These are phyloP conservation scores for Psix sp. DNA, from an alignment of 1,140 invertebrate genomes.

Conservation along the genomic window DNA sequence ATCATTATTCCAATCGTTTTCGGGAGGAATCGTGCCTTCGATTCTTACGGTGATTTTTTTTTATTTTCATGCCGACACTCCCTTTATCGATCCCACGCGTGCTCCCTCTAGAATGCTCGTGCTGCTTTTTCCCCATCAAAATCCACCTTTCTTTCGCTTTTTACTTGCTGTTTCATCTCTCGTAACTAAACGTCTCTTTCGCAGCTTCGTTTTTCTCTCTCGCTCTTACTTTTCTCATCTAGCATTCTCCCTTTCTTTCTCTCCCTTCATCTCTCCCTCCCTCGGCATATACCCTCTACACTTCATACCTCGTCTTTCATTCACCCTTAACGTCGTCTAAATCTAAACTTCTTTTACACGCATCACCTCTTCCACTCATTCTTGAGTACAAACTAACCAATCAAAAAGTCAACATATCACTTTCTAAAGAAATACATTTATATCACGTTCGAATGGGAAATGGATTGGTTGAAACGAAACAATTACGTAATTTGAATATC, in stretches of 20 bases:
- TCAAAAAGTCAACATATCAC: slow-evolving; percentile 59
- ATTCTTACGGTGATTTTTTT: slow-evolving; percentile 58
- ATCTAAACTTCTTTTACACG: slow-evolving; percentile 56
- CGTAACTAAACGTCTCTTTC: slow-evolving; percentile 62
- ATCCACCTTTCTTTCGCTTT: slow-evolving; percentile 54
- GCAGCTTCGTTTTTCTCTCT: slow-evolving; percentile 15
- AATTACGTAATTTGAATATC: too few species aligned
- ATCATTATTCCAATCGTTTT: slow-evolving; percentile 64
- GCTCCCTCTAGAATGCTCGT: slow-evolving; percentile 54
- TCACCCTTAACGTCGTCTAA: slow-evolving; percentile 49
- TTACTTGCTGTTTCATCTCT: slow-evolving; percentile 59
- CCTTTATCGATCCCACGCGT: slow-evolving; percentile 73
- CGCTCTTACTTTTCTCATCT: slow-evolving; percentile 41
- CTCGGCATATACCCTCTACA: slow-evolving; percentile 43
- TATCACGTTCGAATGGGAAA: slow-evolving; percentile 22
- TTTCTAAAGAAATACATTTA: slow-evolving; percentile 47
- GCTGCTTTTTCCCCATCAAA: slow-evolving; percentile 57
- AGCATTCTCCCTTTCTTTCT: slow-evolving; percentile 9
- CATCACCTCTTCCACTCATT: slow-evolving; percentile 49
- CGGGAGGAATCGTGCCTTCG: slow-evolving; percentile 61
- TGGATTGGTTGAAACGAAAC: too few species aligned
- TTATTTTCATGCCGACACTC: slow-evolving; percentile 72
- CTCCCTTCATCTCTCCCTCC: slow-evolving; percentile 2
- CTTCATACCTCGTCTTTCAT: slow-evolving; percentile 35
- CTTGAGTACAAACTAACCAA: slow-evolving; percentile 55